Percentiles rank a stretch among this genome's conserved stretches.
phyloP scores from a whole-genome alignment of 2,113 vertebrate species.

The Psilopsiagon aurifrons region DNA sequence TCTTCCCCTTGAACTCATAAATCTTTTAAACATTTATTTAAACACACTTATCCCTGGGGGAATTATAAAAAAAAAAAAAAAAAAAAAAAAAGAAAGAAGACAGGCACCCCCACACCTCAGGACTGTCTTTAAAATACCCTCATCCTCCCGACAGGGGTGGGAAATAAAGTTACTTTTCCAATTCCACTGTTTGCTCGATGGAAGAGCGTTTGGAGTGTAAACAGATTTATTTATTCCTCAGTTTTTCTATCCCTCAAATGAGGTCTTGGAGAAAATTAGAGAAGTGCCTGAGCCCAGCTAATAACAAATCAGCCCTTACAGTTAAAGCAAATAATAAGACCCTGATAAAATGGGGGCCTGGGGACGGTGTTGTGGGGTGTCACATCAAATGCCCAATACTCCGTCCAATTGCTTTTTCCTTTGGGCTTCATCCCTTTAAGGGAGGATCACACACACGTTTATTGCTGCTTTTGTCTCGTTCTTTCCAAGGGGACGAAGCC shows the following conservation, averaged over 20 bases:
- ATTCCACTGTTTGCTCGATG: background rate
- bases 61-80: no score
- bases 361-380: background rate
- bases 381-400: slow-evolving; percentile 46
- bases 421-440: slow-evolving; percentile 47
- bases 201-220: background rate
- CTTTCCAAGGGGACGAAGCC: background rate
- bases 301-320: background rate
- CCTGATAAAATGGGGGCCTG: background rate
- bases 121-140: background rate
- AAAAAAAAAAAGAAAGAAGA: rapidly evolving
- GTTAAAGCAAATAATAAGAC: background rate
- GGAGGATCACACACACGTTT: slow-evolving; percentile 40
- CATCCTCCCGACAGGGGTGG: background rate
- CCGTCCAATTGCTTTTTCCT: slow-evolving; percentile 31
- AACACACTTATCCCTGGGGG: background rate
- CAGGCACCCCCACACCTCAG: background rate
- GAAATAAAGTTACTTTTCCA: background rate
- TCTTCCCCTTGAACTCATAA: background rate
- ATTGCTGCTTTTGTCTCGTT: slow-evolving; percentile 58
- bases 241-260: background rate
- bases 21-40: slow-evolving; percentile 18
- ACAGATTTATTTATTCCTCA: slow-evolving; percentile 2
- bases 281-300: background rate
- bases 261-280: background rate